These are phyloP conservation scores for Girardia tigrina DNA, from an alignment of 2,888 invertebrate species.

Conservation along the genomic window DNA sequence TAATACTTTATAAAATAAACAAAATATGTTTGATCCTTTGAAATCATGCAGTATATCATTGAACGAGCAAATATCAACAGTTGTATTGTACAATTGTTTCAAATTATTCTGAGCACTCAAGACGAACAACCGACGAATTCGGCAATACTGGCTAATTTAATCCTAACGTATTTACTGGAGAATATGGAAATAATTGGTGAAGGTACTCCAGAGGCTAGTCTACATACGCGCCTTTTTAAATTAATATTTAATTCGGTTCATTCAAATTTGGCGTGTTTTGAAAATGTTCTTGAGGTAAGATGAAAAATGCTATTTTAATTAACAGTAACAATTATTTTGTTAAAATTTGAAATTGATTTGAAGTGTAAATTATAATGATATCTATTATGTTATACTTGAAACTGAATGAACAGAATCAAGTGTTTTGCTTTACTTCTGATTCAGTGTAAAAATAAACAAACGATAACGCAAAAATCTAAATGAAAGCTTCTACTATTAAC, in stretches of 20 bases:
- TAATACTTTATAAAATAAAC: background rate
- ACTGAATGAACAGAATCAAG: too few species aligned
- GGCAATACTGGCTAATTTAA: background rate
- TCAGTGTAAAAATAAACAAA: too few species aligned
- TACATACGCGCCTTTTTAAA: background rate
- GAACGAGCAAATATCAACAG: background rate
- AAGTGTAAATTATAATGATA: too few species aligned
- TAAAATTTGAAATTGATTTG: too few species aligned
- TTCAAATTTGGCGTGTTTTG: background rate
- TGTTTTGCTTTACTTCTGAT: too few species aligned
- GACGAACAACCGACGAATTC: conserved; percentile 1
- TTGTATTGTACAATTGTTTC: conserved; percentile 5
- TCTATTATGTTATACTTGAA: too few species aligned
- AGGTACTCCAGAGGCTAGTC: background rate
- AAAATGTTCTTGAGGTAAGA: conserved; percentile 5
- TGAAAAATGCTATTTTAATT: too few species aligned
- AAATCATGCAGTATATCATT: background rate
- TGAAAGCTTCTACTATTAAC: too few species aligned
- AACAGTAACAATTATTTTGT: too few species aligned
- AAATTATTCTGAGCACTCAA: conserved; percentile 7
- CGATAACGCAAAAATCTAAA: too few species aligned
- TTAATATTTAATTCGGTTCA: background rate
- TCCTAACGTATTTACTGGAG: background rate
- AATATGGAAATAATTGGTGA: conserved; percentile 13
- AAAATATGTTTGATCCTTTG: background rate